phyloP scores from a whole-genome alignment of 2,888 invertebrate species.

The Chouioia cunea region DNA sequence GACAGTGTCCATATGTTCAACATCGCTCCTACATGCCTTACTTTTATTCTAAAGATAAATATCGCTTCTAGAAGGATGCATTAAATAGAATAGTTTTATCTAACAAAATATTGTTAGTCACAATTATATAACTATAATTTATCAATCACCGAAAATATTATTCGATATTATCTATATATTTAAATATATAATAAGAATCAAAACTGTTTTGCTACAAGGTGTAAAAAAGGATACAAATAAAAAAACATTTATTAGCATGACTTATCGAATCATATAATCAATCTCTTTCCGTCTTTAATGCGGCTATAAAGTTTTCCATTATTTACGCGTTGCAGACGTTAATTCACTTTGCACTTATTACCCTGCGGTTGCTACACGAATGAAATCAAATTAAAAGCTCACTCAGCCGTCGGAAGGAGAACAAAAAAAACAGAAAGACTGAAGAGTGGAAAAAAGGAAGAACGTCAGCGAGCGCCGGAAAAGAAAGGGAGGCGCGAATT shows the following conservation, averaged over 20 bases:
- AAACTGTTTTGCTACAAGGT: too few species aligned
- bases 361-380: conserved; percentile 22
- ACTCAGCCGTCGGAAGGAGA: conserved; percentile 15
- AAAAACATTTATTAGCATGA: not conserved
- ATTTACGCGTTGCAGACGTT: conserved; percentile 29
- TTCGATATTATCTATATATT: too few species aligned
- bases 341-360: conserved; percentile 40
- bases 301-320: conserved; percentile 35
- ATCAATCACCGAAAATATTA: too few species aligned
- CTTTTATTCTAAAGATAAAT: too few species aligned
- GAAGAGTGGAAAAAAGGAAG: conserved; percentile 9
- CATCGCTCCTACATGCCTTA: too few species aligned
- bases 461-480: not conserved
- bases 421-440: conserved; percentile 18
- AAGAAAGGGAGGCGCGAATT: conserved; percentile 13
- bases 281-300: not conserved
- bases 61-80: too few species aligned
- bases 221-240: too few species aligned
- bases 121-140: too few species aligned
- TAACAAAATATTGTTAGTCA: too few species aligned
- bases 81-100: too few species aligned
- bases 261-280: conserved; percentile 25
- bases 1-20: too few species aligned
- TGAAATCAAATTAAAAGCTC: conserved; percentile 39
- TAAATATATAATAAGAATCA: too few species aligned